Evolutionary conservation across 1,140 invertebrate species (phyloP), one percentile per base, ranked within the genome.

Genomic region (Brachionus asplanchnoidis): DNA sequence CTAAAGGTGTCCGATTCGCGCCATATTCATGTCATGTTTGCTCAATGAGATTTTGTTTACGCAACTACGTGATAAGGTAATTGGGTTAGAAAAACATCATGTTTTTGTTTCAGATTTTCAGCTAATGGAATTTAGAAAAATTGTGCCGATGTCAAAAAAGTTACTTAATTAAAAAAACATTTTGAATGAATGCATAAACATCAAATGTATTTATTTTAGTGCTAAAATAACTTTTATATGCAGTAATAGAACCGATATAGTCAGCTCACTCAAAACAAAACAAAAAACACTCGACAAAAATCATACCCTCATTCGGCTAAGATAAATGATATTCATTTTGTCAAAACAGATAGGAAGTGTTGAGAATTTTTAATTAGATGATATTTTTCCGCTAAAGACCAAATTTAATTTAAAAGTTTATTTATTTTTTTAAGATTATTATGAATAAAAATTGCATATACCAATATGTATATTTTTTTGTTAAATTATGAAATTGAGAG

Each of bases 141-240:
- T 60, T 60, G 20, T 60, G 53, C 53, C 53, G 53, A 60, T 60
- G 53, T 60, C 53, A 60, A 60, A 60, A 60, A 60, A 60, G 53
- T 60, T 60, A 60, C 53, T 60, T 60, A 60, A 60, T 60, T 60
- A 60, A 20, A 60, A 60, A 17, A 60, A 60, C 53, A 60, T 60
- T 56, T 56, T 36, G 32, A 8, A 60, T 60, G 53, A 20, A 60
- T 60, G 53, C 53, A 60, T 60, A 60, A 60, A 60, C 53, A 60
- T 60, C 53, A 60, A 60, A 60, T 60, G 53, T 60, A 60, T 60
- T 60, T 60, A 60, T 60, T 60, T 60, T 60, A 60, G 53, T 60
- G 53, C 53, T 60, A 60, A 60, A 60, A 60, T 26, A 60, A 60
- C 53, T 26, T 9, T 60, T 60, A 60, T 1, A 60, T 60, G 53